Evolutionary conservation across 1,140 invertebrate species (phyloP).

Genomic region (Oryzaephilus surinamensis): DNA sequence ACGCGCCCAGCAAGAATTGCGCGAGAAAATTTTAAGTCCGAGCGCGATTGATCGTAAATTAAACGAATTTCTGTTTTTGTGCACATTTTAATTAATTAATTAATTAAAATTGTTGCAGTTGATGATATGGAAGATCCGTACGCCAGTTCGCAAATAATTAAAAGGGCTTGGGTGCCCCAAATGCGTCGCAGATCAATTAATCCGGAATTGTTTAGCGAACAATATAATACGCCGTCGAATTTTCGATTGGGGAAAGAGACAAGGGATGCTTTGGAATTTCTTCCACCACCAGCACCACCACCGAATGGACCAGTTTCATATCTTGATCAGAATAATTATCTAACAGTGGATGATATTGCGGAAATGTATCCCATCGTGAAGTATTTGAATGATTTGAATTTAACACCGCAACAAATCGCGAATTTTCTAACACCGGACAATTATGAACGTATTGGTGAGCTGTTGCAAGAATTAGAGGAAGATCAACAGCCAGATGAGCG

Average conservation of each 20-base stretch:
- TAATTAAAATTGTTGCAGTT: constrained; percentile 17
- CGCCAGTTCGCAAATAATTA: constrained; percentile 21
- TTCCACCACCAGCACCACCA: constrained; percentile 1
- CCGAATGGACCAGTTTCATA: no score
- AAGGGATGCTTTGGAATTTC: constrained; percentile 17
- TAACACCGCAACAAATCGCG: constrained; percentile 24
- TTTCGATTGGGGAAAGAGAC: constrained; percentile 34
- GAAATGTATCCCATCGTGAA: constrained; percentile 23
- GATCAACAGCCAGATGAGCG: constrained; percentile 11
- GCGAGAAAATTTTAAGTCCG: constrained; percentile 27
- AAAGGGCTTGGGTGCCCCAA: constrained; percentile 27
- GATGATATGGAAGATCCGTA: constrained; percentile 31
- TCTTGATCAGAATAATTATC: constrained; percentile 1
- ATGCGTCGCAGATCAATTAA: constrained; percentile 25
- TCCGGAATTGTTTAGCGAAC: constrained; percentile 11
- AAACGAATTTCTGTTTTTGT: background rate
- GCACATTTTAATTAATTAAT: background rate
- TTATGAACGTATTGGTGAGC: constrained; percentile 16
- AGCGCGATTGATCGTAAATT: constrained; percentile 27
- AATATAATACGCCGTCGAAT: constrained; percentile 36
- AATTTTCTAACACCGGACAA: constrained; percentile 28
- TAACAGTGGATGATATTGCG: constrained; percentile 6
- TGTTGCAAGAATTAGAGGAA: constrained; percentile 20
- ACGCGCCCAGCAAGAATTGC: constrained; percentile 13
- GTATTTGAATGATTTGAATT: constrained; percentile 16